phyloP scores from a whole-genome alignment of 2,113 vertebrate genomes.

The Chaenocephalus aceratus region DNA sequence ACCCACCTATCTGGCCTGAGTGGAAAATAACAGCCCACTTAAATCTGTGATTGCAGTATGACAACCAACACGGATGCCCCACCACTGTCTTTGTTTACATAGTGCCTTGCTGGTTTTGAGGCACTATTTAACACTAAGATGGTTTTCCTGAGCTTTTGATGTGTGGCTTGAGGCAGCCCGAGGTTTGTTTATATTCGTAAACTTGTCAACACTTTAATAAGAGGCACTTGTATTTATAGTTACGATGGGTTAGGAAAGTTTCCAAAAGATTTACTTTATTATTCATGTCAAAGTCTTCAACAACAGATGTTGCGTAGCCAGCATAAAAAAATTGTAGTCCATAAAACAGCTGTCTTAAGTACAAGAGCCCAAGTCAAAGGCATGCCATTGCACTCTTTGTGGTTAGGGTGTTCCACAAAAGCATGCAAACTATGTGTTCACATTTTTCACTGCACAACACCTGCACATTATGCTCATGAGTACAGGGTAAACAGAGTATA shows the following conservation, averaged over 20 bases:
- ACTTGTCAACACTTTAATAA: conserved; percentile 50
- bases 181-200: conserved; percentile 38
- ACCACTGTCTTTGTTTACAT: conserved; percentile 42
- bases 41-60: conserved; percentile 37
- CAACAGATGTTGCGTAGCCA: conserved; percentile 36
- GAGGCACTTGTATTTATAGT: conserved; percentile 32
- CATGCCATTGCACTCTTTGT: conserved; percentile 34
- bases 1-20: conserved; percentile 70
- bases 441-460: conserved; percentile 43
- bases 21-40: conserved; percentile 71
- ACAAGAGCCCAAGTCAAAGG: conserved; percentile 43
- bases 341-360: conserved; percentile 58
- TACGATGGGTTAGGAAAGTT: conserved; percentile 9
- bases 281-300: conserved; percentile 19
- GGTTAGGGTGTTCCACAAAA: conserved; percentile 33
- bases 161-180: conserved; percentile 21
- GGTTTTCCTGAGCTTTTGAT: conserved; percentile 54
- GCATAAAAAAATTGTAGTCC: conserved; percentile 33
- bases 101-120: conserved; percentile 11
- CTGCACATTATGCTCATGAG: conserved; percentile 18
- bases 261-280: conserved; percentile 37
- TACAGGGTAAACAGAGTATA: conserved; percentile 1
- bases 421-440: conserved; percentile 45
- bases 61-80: conserved; percentile 25
- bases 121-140: conserved; percentile 30